Evolutionary conservation across 2,888 invertebrate species (phyloP).

Genomic region (Erannis defoliaria): DNA sequence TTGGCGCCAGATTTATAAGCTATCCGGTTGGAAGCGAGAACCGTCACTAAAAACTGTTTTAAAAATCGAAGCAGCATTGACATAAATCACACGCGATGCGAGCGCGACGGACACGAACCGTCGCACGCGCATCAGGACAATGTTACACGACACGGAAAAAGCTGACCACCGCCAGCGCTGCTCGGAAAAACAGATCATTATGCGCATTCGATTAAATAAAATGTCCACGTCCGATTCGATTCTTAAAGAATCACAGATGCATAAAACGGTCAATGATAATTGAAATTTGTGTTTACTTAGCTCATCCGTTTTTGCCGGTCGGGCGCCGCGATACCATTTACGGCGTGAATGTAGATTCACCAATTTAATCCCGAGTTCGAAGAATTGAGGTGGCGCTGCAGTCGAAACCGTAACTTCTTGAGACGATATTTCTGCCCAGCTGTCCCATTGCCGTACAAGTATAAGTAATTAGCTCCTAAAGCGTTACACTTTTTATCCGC

Average conservation of each 20-base stretch:
- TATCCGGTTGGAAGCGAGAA: conserved; percentile 73
- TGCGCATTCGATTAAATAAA: conserved; percentile 81
- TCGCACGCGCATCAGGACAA: conserved; percentile 69
- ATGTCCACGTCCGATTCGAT: conserved; percentile 60
- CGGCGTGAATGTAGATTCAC: conserved; percentile 75
- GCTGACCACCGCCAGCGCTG: conserved; percentile 74
- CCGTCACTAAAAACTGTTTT: conserved; percentile 72
- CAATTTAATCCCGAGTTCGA: conserved; percentile 76
- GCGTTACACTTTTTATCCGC: conserved; percentile 57
- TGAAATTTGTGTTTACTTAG: conserved; percentile 84
- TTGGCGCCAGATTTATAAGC: conserved; percentile 83
- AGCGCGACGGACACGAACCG: conserved; percentile 47
- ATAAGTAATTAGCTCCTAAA: conserved; percentile 63
- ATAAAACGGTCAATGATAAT: conserved; percentile 83
- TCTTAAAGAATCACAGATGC: conserved; percentile 77
- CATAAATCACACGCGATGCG: conserved; percentile 74
- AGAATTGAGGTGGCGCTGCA: conserved; percentile 68
- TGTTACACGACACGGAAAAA: conserved; percentile 78
- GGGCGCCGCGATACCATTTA: conserved; percentile 75
- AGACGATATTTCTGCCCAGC: conserved; percentile 50
- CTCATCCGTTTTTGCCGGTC: conserved; percentile 66
- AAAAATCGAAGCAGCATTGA: conserved; percentile 70
- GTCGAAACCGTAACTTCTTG: conserved; percentile 34
- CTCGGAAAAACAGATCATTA: conserved; percentile 79
- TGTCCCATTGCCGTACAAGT: conserved; percentile 63